Conservation (phyloP, 1,140 invertebrate genomes). For the Parapsyche elsis region DNA sequence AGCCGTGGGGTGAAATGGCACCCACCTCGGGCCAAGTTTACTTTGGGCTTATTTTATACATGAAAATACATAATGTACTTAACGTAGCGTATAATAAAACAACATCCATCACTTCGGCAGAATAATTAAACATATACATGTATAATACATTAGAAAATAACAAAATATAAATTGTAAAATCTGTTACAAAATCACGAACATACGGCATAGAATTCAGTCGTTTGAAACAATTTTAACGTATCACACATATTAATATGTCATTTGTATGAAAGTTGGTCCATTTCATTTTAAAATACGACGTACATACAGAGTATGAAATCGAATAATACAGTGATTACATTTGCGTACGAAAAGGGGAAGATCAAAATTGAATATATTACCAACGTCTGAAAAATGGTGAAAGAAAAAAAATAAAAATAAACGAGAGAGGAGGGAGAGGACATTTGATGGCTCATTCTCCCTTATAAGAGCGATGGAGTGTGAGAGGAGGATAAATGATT, state of each 20-base stretch:
- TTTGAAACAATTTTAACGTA: too few species aligned
- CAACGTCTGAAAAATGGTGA: background rate
- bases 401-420: background rate
- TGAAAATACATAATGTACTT: background rate
- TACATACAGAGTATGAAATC: constrained; percentile 1
- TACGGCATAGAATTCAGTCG: too few species aligned
- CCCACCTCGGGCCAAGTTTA: background rate
- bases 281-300: too few species aligned
- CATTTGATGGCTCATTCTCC: too few species aligned
- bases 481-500: background rate
- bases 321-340: constrained; percentile 22
- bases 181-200: too few species aligned
- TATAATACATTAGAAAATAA: background rate
- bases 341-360: constrained; percentile 19
- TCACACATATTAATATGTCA: too few species aligned
- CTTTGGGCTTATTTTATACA: constrained; percentile 7
- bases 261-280: too few species aligned
- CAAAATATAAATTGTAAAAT: background rate
- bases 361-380: constrained; percentile 6
- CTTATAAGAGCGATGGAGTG: background rate
- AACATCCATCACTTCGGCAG: background rate
- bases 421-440: background rate
- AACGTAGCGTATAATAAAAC: background rate
- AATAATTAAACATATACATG: background rate
- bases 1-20: background rate